Base-by-base conservation (phyloP, 2,113 vertebrate species). In the Engystomops pustulosus region DNA sequence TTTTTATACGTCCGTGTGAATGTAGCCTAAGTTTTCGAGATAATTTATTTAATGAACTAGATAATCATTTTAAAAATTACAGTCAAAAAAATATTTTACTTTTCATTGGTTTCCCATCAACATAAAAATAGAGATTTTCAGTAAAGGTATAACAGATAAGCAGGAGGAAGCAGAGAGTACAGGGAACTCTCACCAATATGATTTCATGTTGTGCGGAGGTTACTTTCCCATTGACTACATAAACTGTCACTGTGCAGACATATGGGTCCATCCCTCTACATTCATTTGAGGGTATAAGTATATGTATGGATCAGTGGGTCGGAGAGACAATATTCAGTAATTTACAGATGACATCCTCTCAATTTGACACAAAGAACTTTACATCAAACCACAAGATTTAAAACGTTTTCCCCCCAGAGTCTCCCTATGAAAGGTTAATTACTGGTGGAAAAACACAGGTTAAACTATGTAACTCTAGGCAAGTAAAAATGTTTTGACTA, bases 341-440 rank as follows among this genome's bases (percentile, higher is more conserved):
- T 89, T 90, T 89, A 88, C 87, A 86, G 89, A 83, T 83, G 86
- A 89, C 87, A 83, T 85, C 67, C 86, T 80, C 80, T 70, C 87
- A 87, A 83, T 87, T 86, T 86, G 84, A 86, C 80, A 88, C 87
- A 88, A 87, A 89, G 86, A 89, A 86, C 41, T 88, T 84, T 80
- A 89, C 38, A 71, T 86, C 82, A 88, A 80, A 83, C 79, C 79
- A 84, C 47, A 83, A 72, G 83, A 87, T 81, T 87, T 83, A 84
- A 70, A 88, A 86, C 23, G 41, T 36, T 80, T 68, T 51, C 34
- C 44, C n/a, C 44, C 68, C 44, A 9, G 45, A 71, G 87, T 87
- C 47, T 84, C 82, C 78, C 88, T 84, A 67, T 83, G 65, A 86
- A 87, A 89, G 45, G 79, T 85, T 81, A 60, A 71, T 82, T 60